Conservation (phyloP, 2,888 invertebrate species). For the Andrena trimmerana region DNA sequence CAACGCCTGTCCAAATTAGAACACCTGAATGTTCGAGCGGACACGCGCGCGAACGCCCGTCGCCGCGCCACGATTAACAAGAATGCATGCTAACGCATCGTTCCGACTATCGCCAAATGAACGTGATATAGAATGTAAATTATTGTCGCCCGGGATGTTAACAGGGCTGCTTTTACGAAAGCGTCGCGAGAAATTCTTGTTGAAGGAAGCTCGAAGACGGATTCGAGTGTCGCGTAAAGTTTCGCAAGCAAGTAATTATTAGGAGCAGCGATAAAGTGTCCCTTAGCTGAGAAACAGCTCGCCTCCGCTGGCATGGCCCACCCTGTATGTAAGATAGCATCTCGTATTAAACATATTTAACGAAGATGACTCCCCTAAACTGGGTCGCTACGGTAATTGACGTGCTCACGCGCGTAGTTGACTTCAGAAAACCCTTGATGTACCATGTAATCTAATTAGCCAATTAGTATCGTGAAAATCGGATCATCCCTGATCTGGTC, state of each 20-base stretch:
- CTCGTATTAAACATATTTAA: conserved; percentile 23
- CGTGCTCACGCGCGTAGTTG: conserved; percentile 35
- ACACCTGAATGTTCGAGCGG: conserved; percentile 42
- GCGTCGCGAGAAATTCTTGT: neutral
- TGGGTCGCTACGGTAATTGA: conserved; percentile 51
- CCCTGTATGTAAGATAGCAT: too few species aligned
- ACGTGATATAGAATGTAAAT: conserved; percentile 11
- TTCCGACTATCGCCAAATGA: neutral
- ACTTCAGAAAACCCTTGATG: conserved; percentile 48
- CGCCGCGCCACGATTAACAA: conserved; percentile 18
- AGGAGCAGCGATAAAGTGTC: too few species aligned
- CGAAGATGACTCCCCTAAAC: conserved; percentile 25
- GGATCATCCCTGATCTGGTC: conserved; percentile 44
- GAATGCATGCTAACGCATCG: conserved; percentile 20
- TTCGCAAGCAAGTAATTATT: too few species aligned
- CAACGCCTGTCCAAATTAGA: conserved; percentile 41
- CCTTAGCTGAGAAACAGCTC: too few species aligned
- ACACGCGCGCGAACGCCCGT: neutral
- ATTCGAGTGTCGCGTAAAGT: too few species aligned
- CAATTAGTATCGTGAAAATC: conserved; percentile 56
- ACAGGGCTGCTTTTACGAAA: neutral
- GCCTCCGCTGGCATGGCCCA: too few species aligned
- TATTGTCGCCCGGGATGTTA: neutral
- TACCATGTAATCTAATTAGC: conserved; percentile 51
- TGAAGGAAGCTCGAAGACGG: neutral